Evolutionary conservation across 2,797 vertebrate genomes (phyloP), one percentile per base, ranked within the genome.

Genomic region (Coregonus sp.): DNA sequence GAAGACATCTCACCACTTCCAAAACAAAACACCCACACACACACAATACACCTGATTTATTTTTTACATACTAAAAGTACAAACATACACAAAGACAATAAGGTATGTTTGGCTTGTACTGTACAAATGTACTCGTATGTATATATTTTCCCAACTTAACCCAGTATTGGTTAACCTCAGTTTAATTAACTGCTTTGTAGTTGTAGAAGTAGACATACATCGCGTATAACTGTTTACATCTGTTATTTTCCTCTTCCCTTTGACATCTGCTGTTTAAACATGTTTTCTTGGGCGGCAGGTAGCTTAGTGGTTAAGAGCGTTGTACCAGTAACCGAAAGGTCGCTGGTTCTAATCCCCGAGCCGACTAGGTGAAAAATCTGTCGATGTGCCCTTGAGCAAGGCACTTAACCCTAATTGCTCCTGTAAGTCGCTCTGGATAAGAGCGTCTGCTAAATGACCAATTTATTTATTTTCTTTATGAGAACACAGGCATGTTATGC

Each of bases 21-120:
- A 73, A 31, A 78, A 14, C 40, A 4, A 72, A 33, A 69, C 2
- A 37, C 67, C 15, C 67, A 31, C 40, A 15, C 69, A 70, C 69
- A 70, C 37, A 70, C 33, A 5, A 70, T 37, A 69, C 25, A 25
- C 11, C 4, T 12, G 2, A 66, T 51, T 51, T 51, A 3, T 6
- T 51, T 14, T 51, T 6, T 14, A 51, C 6, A 6, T 33, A 51
- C 50, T 51, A 51, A 6, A 51, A 2, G 11, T 33, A 40, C 61
- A 88, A 83, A 75, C 87, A 86, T 78, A 86, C 73, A 82, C 82
- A 74, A 40, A 74, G 31, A 15, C 29, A 61, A 47, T 12, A n/a
- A 59, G 4, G 56, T 59, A n/a, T 16, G 16, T n/a, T n/a, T 59
- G 56, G 4, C n/a, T 59, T 59, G n/a, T 59, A 59, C 18, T 59